Base-by-base conservation (phyloP, 2,113 vertebrate species). In the Helogale parvula region DNA sequence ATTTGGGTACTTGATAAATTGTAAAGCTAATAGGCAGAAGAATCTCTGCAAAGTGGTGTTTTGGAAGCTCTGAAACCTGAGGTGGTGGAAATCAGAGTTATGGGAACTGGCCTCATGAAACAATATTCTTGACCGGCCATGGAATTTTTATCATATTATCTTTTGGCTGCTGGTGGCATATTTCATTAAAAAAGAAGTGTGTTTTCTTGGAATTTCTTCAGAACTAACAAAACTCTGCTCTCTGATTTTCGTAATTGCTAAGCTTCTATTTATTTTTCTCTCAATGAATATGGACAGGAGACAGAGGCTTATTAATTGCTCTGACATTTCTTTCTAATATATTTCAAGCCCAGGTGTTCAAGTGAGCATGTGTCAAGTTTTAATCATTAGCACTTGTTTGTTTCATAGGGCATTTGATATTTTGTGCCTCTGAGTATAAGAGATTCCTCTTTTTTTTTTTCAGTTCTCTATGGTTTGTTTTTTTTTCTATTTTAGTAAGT, bases 321-420 rank as follows among this genome's bases (percentile, higher is more conserved):
- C 3, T 97, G 80, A 96, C 38, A 95, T 98, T 98, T 85, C 94
- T 86, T 96, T 91, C 89, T 97, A 92, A 97, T 95, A 29, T 85
- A 97, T 98, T 98, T 98, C 76, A 88, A 79, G 83, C 84, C 80
- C 23, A 88, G 47, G 11, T 96, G 74, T 84, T 76, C 93, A 33
- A 89, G 38, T 38, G 80, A 97, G 81, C 66, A 29, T 84, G 27
- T 95, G 17, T 88, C 95, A 77, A 41, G 69, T 96, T 98, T 98
- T 93, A 97, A 85, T 97, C 50, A 89, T 41, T 74, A 83, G 83
- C 12, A 13, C 68, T 95, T 95, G n/a, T 50, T 66, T 95, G 88
- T 95, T 97, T 97, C 82, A 23, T 83, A 80, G 76, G 88, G 72
- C 47, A 52, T 77, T 25, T 95, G 60, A 35, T 90, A 31, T n/a